Base-by-base conservation (phyloP, 2,888 invertebrate genomes). In the Chydorus sphaericus region DNA sequence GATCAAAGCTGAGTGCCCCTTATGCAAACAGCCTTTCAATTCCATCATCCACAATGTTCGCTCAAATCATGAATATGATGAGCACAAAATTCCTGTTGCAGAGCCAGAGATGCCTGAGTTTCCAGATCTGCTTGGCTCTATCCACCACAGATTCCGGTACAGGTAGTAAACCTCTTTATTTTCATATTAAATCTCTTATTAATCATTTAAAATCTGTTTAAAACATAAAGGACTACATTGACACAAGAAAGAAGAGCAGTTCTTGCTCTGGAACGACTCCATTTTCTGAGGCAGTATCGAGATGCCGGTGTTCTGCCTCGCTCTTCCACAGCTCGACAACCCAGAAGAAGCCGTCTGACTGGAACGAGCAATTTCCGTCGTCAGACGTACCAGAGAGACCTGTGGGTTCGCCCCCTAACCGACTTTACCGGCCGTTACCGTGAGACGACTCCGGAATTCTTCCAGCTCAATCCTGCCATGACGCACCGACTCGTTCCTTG, bases 1-100 rank as follows among this genome's bases (percentile, higher is more conserved):
- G 84, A 85, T 92, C 14, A 93, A 92, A 71, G 80, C 91, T 0
- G 91, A 86, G 66, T 93, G 93, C 69, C 96, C 96, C 0, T 73
- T 96, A 1, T 96, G 96, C 70, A 94, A 96, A 67, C 87, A 90
- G 67, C 77, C 81, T 4, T 94, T 94, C 69, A 85, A 82, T 63
- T 84, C 85, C 7, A 94, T 94, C 57, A 87, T 93, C 59, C 90
- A 93, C 71, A 92, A 90, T 77, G 86, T 93, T 4, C 80, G 84
- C 62, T 85, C 89, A 0, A 83, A 83, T 67, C 79, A 82, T 61
- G 87, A 90, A 64, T 93, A 88, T 70, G 92, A 94, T 64, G 84
- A 90, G 66, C 70, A 73, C 61, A 67, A 76, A 51, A 67, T 61
- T 30, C 26, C 29, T 11, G n/a, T 54, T 8, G 33, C 55, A 28